phyloP scores from a whole-genome alignment of 2,797 vertebrate species.

The Caiman crocodilus region DNA sequence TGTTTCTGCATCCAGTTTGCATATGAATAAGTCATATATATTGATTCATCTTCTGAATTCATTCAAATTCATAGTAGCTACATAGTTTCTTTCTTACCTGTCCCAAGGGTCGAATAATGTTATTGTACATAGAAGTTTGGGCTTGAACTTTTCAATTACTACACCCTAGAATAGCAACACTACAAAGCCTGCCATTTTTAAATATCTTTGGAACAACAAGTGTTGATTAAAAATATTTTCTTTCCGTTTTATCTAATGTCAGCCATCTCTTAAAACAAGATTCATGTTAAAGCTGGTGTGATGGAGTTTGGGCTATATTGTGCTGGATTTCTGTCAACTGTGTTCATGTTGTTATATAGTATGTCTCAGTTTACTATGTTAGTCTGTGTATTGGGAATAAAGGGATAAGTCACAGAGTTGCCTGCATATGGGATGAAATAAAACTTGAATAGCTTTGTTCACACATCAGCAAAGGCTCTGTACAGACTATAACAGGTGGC shows the following conservation, averaged over 20 bases:
- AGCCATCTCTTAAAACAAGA: not conserved
- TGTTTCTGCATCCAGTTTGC: not conserved
- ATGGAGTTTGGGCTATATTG: no score
- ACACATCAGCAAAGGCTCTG: no score
- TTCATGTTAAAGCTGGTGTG: not conserved
- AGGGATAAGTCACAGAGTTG: no score
- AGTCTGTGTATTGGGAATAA: no score
- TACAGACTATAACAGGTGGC: no score
- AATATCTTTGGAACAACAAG: not conserved
- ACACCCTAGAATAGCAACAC: not conserved
- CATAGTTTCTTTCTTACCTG: not conserved
- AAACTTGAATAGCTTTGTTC: no score
- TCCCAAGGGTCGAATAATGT: not conserved
- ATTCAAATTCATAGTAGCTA: not conserved
- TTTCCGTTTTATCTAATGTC: not conserved
- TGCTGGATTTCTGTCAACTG: no score
- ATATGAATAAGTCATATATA: not conserved
- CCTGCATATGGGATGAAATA: no score
- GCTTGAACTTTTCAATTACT: not conserved
- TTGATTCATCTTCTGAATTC: not conserved
- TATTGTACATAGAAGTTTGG: not conserved
- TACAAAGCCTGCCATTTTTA: not conserved
- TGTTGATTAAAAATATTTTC: not conserved
- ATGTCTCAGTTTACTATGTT: no score
- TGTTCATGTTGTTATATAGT: no score